Evolutionary conservation across 1,140 invertebrate genomes (phyloP).

Genomic region (Subanguina moxae): DNA sequence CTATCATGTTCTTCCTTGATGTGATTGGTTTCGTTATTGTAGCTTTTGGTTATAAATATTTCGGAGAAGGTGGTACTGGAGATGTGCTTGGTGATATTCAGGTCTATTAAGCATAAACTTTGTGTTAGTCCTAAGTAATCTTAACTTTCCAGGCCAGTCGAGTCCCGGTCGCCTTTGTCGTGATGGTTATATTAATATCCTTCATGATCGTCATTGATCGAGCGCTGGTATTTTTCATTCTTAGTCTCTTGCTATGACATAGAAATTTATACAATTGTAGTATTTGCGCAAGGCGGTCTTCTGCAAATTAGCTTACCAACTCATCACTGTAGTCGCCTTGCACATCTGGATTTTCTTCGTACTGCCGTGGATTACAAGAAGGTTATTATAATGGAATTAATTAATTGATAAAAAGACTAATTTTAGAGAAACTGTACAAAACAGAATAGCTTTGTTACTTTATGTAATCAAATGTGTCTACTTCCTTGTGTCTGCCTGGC

Average conservation of each 20-base stretch:
- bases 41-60: conserved; percentile 90
- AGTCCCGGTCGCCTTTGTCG: conserved; percentile 84
- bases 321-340: conserved; percentile 81
- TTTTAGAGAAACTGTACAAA: conserved; percentile 43
- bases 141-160: conserved; percentile 84
- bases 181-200: conserved; percentile 88
- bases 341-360: conserved; percentile 98
- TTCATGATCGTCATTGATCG: conserved; percentile 88
- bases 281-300: conserved; percentile 88
- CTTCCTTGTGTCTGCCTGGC: conserved; percentile 57
- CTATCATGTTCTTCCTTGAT: conserved; percentile 96
- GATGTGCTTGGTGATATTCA: conserved; percentile 42
- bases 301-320: conserved; percentile 86
- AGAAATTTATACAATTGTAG: no score
- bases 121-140: conserved; percentile 72
- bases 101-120: conserved; percentile 17
- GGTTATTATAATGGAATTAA: conserved; percentile 56
- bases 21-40: conserved; percentile 95
- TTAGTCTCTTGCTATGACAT: no score
- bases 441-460: conserved; percentile 44
- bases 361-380: conserved; percentile 83
- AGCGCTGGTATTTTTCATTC: conserved; percentile 65
- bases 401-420: conserved; percentile 7
- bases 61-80: conserved; percentile 62
- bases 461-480: conserved; percentile 58